Percentiles rank a stretch among this genome's conserved stretches.
These are phyloP conservation scores for Sarcophaga variegata DNA, from an alignment of 2,888 invertebrate species.

Conservation along the genomic window DNA sequence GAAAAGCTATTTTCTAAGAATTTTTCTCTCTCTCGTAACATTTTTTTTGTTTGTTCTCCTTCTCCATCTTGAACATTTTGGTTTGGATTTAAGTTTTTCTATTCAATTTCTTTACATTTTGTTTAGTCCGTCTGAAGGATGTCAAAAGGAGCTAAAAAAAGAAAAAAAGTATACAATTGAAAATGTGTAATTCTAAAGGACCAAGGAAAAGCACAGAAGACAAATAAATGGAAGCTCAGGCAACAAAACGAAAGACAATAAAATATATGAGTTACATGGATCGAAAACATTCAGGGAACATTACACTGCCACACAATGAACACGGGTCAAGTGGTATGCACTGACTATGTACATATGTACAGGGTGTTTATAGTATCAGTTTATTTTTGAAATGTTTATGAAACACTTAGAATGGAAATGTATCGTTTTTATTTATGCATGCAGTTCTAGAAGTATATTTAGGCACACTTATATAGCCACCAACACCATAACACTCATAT, in stretches of 20 bases:
- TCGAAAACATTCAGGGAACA: slow-evolving; percentile 8
- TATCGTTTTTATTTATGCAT: too few species aligned
- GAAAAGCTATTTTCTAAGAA: slow-evolving; percentile 23
- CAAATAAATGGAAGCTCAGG: not conserved
- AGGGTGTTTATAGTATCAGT: not conserved
- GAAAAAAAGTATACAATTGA: slow-evolving; percentile 36
- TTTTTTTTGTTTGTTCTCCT: slow-evolving; percentile 9
- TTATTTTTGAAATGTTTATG: too few species aligned
- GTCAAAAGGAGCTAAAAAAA: not conserved
- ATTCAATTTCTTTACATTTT: not conserved
- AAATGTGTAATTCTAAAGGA: slow-evolving; percentile 40
- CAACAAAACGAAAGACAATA: slow-evolving; percentile 22
- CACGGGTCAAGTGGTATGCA: slow-evolving; percentile 48
- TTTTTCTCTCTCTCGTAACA: slow-evolving; percentile 11
- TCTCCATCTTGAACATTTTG: slow-evolving; percentile 8
- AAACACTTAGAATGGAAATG: too few species aligned
- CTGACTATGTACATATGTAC: slow-evolving; percentile 26
- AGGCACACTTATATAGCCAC: too few species aligned
- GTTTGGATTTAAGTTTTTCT: slow-evolving; percentile 1
- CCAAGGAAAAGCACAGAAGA: slow-evolving; percentile 9
- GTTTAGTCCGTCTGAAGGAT: slow-evolving; percentile 11
- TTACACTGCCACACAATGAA: slow-evolving; percentile 7
- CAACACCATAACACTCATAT: too few species aligned
- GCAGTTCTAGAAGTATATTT: too few species aligned
- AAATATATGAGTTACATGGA: slow-evolving; percentile 29